Evolutionary conservation across 2,888 invertebrate genomes (phyloP).

Genomic region (Drosophila subsilvestris): DNA sequence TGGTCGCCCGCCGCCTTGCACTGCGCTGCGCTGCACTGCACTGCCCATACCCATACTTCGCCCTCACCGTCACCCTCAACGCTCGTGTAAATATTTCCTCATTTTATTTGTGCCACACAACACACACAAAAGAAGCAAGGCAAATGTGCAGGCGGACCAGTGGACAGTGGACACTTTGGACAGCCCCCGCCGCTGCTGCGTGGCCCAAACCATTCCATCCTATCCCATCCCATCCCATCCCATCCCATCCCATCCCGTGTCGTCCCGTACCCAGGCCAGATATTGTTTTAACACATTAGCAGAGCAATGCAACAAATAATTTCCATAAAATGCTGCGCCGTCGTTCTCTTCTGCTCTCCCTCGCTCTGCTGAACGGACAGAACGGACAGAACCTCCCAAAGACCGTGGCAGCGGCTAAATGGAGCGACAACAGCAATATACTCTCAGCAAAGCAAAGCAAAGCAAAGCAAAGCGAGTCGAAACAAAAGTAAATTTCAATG

Average conservation of each 20-base stretch:
- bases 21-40: neutral
- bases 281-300: slow-evolving; percentile 84
- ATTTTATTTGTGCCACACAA: slow-evolving; percentile 73
- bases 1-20: slow-evolving; percentile 25
- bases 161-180: slow-evolving; percentile 10
- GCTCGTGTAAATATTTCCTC: slow-evolving; percentile 77
- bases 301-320: slow-evolving; percentile 83
- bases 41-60: slow-evolving; percentile 16
- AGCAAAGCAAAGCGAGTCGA: no score
- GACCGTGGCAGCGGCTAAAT: slow-evolving; percentile 28
- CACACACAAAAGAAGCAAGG: slow-evolving; percentile 33
- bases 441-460: slow-evolving; percentile 37
- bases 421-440: slow-evolving; percentile 39
- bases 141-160: slow-evolving; percentile 23
- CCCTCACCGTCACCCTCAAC: slow-evolving; percentile 28
- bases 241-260: neutral
- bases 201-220: neutral
- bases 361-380: neutral
- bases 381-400: neutral
- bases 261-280: slow-evolving; percentile 32
- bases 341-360: slow-evolving; percentile 12
- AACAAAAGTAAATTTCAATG: slow-evolving; percentile 52
- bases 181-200: slow-evolving; percentile 2
- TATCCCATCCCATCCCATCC: neutral
- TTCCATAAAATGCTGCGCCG: slow-evolving; percentile 75